These are phyloP conservation scores for Chelmon rostratus DNA, from an alignment of 2,797 vertebrate genomes.

Conservation along the genomic window DNA sequence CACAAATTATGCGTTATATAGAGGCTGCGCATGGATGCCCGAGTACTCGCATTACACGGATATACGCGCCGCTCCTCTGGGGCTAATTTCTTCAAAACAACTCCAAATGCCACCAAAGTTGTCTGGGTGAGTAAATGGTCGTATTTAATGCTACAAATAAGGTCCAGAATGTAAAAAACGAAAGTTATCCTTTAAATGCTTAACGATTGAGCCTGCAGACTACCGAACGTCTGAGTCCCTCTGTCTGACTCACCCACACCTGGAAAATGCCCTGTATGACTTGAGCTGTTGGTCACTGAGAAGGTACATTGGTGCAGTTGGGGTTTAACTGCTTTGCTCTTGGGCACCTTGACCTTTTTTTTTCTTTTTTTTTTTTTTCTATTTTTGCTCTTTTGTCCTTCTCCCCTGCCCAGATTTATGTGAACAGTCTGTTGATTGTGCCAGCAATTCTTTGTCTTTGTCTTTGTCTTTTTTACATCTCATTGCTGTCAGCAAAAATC, in stretches of 20 bases:
- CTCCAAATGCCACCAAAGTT: too few relatives aligned
- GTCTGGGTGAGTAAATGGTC: too few relatives aligned
- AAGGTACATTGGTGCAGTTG: background rate
- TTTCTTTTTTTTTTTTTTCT: background rate
- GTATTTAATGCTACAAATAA: too few relatives aligned
- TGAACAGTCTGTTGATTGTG: background rate
- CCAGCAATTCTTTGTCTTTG: background rate
- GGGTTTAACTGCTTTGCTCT: background rate
- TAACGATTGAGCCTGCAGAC: background rate
- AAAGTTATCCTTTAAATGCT: too few relatives aligned
- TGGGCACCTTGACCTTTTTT: background rate
- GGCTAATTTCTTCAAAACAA: too few relatives aligned
- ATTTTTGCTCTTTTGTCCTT: too few relatives aligned
- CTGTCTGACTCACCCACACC: background rate
- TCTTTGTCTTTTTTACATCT: background rate
- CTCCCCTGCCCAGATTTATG: background rate
- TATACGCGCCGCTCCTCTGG: too few relatives aligned
- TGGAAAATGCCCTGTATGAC: background rate
- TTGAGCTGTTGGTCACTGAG: background rate
- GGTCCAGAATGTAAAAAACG: too few relatives aligned
- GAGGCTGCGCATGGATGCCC: too few relatives aligned
- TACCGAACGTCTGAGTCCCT: background rate
- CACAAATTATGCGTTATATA: too few relatives aligned
- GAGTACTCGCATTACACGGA: too few relatives aligned
- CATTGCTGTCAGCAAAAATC: background rate